phyloP scores from a whole-genome alignment of 2,113 vertebrate genomes.

The Oryzias melastigma region DNA sequence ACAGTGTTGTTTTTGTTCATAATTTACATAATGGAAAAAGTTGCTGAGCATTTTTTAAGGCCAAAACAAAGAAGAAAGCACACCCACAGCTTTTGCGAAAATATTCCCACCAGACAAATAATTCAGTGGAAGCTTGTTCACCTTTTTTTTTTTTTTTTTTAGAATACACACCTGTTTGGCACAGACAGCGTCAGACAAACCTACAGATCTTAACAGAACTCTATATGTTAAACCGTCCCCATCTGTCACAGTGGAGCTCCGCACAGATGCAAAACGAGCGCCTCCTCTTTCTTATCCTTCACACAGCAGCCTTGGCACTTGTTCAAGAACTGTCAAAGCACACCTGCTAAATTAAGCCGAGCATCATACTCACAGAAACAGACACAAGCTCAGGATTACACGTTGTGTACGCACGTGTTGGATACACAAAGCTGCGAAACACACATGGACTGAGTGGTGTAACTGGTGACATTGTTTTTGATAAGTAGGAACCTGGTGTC shows the following conservation, averaged over 20 bases:
- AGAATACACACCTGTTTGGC: slow-evolving; percentile 79
- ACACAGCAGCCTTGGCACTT: slow-evolving; percentile 74
- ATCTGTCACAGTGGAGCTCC: slow-evolving; percentile 74
- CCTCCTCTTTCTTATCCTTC: slow-evolving; percentile 69
- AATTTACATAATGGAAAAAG: too few species aligned
- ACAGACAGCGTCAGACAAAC: slow-evolving; percentile 68
- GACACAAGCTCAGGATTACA: slow-evolving; percentile 35
- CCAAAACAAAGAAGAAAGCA: neutral
- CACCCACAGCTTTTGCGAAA: slow-evolving; percentile 18
- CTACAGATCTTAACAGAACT: slow-evolving; percentile 81
- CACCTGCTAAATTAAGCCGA: slow-evolving; percentile 81
- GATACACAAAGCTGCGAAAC: slow-evolving; percentile 14
- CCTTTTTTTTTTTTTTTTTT: slow-evolving; percentile 62
- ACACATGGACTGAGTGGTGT: slow-evolving; percentile 14
- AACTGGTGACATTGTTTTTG: slow-evolving; percentile 1
- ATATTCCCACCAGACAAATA: slow-evolving; percentile 44
- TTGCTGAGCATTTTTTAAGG: too few species aligned
- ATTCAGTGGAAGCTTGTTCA: slow-evolving; percentile 58
- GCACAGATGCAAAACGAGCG: slow-evolving; percentile 73
- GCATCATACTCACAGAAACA: slow-evolving; percentile 58
- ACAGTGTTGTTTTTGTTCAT: too few species aligned
- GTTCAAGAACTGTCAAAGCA: slow-evolving; percentile 80
- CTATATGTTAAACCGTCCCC: slow-evolving; percentile 83
- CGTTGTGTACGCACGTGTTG: slow-evolving; percentile 25
- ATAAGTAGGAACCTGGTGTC: neutral